Percentiles rank a stretch among this genome's conserved stretches.
These are phyloP conservation scores for Caenorhabditis brenneri DNA, from an alignment of 1,140 invertebrate species.

Conservation along the genomic window DNA sequence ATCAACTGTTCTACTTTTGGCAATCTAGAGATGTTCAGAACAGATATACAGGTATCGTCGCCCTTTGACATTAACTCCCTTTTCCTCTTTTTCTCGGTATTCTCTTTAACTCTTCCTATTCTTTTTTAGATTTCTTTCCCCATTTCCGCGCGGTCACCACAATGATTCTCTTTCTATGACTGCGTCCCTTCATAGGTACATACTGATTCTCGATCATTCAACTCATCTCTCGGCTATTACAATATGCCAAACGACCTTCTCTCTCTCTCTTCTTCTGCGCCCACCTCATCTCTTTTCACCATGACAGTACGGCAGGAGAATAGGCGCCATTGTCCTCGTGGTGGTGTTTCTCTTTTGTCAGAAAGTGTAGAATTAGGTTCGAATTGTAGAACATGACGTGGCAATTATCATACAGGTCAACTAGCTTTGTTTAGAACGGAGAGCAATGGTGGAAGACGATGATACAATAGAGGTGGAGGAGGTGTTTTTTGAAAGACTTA, in stretches of 20 bases:
- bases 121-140: background rate
- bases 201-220: background rate
- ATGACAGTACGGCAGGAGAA: constrained; percentile 25
- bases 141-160: constrained; percentile 7
- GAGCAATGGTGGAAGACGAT: too few species aligned
- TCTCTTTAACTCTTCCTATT: background rate
- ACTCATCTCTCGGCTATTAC: constrained; percentile 9
- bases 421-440: background rate
- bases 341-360: constrained; percentile 4
- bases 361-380: background rate
- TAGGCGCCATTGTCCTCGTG: constrained; percentile 36
- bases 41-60: background rate
- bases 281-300: too few species aligned
- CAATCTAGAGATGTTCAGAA: constrained; percentile 13
- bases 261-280: background rate
- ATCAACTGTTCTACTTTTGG: constrained; percentile 21
- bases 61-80: constrained; percentile 35
- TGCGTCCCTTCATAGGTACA: background rate
- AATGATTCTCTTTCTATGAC: background rate
- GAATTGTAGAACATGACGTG: constrained; percentile 10
- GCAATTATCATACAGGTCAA: background rate
- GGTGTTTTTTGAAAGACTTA: too few species aligned
- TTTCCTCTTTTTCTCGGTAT: background rate
- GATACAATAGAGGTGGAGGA: too few species aligned
- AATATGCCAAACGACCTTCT: constrained; percentile 21